Evolutionary conservation across 2,797 vertebrate species (phyloP).

Genomic region (Manis pentadactyla): DNA sequence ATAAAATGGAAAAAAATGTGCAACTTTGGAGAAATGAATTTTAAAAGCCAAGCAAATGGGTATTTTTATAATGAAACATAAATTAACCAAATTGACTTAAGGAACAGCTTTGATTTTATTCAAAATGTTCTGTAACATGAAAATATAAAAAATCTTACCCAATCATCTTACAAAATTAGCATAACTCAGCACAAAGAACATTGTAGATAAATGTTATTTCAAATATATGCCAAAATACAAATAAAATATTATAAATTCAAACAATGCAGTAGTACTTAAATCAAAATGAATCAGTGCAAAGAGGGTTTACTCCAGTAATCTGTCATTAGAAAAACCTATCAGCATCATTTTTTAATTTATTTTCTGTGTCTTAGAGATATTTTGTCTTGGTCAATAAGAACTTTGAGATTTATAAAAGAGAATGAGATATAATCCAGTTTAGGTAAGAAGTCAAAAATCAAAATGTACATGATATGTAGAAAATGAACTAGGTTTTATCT

Average conservation of each 20-base stretch:
- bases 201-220: not conserved
- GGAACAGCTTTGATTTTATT: not conserved
- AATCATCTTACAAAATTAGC: not conserved
- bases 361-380: not conserved
- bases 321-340: conserved; percentile 29
- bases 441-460: not conserved
- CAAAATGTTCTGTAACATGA: not conserved
- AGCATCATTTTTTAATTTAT: not conserved
- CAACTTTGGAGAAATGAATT: not conserved
- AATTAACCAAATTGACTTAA: not conserved
- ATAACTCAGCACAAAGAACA: conserved; percentile 21
- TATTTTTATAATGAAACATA: not conserved
- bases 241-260: conserved; percentile 53
- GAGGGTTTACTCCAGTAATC: not conserved
- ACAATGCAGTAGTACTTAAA: not conserved
- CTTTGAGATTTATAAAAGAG: not conserved
- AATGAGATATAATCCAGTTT: not conserved
- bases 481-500: not conserved
- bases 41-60: not conserved
- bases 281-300: conserved; percentile 20
- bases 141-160: not conserved
- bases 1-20: not conserved
- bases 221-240: conserved; percentile 31
- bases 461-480: not conserved
- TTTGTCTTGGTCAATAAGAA: conserved; percentile 21